Evolutionary conservation across 1,140 invertebrate species (phyloP).

Genomic region (Caenorhabditis tropicalis): DNA sequence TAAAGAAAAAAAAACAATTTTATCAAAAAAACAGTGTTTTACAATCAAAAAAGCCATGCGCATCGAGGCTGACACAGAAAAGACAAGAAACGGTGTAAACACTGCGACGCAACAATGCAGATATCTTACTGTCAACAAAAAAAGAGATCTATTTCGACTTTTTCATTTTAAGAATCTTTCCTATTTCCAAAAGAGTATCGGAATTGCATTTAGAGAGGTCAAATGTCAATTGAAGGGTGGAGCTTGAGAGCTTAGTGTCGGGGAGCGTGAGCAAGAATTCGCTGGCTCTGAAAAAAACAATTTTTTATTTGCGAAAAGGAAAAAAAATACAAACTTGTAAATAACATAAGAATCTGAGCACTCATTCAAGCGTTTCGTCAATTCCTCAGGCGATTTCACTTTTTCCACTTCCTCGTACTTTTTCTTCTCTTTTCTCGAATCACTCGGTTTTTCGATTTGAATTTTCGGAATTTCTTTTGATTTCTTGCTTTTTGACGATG

Average conservation of each 20-base stretch:
- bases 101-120: background rate
- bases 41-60: too few species aligned
- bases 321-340: slow-evolving; percentile 11
- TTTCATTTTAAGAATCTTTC: background rate
- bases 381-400: background rate
- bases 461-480: background rate
- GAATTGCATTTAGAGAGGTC: background rate
- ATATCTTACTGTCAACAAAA: background rate
- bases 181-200: background rate
- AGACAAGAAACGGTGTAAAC: background rate
- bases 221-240: background rate
- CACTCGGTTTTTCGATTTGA: background rate
- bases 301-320: background rate
- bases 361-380: background rate
- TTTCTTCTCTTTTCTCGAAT: background rate
- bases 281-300: background rate
- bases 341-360: background rate
- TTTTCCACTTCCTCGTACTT: background rate
- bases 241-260: background rate
- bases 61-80: too few species aligned
- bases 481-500: background rate
- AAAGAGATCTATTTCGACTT: background rate
- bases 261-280: background rate
- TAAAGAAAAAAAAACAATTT: background rate
- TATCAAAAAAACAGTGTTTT: background rate